A percentile compares a stretch with the other conserved stretches of the same genome.
Evolutionary conservation across 2,797 vertebrate species (phyloP).

Genomic region (Uromys caudimaculatus): DNA sequence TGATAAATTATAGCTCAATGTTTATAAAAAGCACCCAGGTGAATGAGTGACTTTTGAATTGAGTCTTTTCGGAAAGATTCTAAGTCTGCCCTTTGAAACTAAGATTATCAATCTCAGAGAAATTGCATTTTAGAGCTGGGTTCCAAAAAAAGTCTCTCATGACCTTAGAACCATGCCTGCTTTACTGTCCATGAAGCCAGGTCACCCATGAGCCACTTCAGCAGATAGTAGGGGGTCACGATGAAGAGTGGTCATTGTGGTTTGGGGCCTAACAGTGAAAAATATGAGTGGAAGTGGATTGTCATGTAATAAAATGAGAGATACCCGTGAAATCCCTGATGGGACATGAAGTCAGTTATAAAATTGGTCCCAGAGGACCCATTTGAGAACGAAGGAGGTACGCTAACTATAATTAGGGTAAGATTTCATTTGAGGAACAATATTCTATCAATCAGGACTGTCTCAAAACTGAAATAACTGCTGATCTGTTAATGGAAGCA

Average conservation of each 20-base stretch:
- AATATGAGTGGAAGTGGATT: neutral
- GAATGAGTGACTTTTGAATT: constrained; percentile 51
- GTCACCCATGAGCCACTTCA: neutral
- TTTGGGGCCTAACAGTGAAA: neutral
- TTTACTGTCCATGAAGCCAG: neutral
- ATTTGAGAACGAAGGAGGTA: neutral
- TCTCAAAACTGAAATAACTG: constrained; percentile 43
- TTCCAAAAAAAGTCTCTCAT: neutral
- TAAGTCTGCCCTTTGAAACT: constrained; percentile 44
- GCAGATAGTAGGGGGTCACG: neutral
- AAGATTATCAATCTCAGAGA: neutral
- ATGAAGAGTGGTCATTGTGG: neutral
- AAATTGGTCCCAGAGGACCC: neutral
- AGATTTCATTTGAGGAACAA: neutral
- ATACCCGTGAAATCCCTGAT: neutral
- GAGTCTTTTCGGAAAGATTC: constrained; percentile 25
- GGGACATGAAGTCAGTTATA: neutral
- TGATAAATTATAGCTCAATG: neutral
- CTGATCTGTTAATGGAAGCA: neutral
- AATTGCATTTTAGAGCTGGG: neutral
- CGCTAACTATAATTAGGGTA: neutral
- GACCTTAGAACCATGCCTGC: neutral
- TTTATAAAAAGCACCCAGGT: neutral
- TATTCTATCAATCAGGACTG: neutral
- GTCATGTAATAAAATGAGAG: neutral